These are phyloP conservation scores for human (Homo sapiens) DNA, from an alignment of 2,113 vertebrate genomes.

Conservation along the genomic window GRCh38 chr5:101806001-101806500, in stretches of 20 bases:
- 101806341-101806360: background rate
- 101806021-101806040: background rate
- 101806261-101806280: background rate
- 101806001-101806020: background rate
- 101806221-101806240: background rate
- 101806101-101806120: background rate
- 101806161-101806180: background rate
- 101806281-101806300: background rate
- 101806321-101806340: rapidly evolving
- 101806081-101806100: background rate
- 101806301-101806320: background rate
- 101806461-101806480: no score
- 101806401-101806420: no score
- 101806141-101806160: background rate
- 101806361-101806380: background rate
- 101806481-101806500: no score
- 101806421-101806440: no score
- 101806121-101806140: background rate
- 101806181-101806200: background rate
- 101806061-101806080: background rate
- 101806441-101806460: no score
- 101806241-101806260: background rate
- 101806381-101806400: no score
- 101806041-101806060: background rate
- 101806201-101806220: background rate